phyloP scores from a whole-genome alignment of 2,888 invertebrate species.

The Tryphoninae sp. region DNA sequence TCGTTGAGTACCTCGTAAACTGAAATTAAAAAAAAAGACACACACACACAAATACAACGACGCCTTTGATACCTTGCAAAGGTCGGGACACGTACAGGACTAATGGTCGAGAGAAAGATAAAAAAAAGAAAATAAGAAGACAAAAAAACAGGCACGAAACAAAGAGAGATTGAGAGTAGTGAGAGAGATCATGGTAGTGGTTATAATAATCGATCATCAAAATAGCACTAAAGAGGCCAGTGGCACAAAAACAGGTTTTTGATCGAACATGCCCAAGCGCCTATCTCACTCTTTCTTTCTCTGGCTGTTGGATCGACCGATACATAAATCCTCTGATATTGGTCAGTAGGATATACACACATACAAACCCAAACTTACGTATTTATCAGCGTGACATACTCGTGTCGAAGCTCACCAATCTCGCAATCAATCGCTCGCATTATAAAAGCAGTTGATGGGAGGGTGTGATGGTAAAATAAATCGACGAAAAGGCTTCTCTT shows the following conservation, averaged over 20 bases:
- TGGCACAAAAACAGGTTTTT: conserved; percentile 54
- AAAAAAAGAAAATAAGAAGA: not conserved
- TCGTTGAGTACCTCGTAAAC: too few species aligned
- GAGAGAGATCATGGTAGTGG: conserved; percentile 28
- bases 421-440: conserved; percentile 44
- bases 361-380: not conserved
- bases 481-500: conserved; percentile 50
- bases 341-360: conserved; percentile 36
- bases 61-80: too few species aligned
- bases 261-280: conserved; percentile 7
- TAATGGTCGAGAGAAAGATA: not conserved
- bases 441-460: not conserved
- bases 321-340: conserved; percentile 39
- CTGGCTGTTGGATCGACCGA: not conserved
- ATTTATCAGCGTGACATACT: not conserved
- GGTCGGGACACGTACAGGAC: not conserved
- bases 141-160: not conserved
- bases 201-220: conserved; percentile 49
- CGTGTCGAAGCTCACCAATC: conserved; percentile 19
- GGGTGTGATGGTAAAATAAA: conserved; percentile 8
- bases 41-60: too few species aligned
- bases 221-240: conserved; percentile 56
- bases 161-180: conserved; percentile 21
- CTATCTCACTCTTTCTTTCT: not conserved
- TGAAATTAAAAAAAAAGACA: too few species aligned